Percentiles rank a stretch among this genome's conserved stretches.
Conservation (phyloP, 2,113 vertebrate genomes). For the Spea multiplicata region DNA sequence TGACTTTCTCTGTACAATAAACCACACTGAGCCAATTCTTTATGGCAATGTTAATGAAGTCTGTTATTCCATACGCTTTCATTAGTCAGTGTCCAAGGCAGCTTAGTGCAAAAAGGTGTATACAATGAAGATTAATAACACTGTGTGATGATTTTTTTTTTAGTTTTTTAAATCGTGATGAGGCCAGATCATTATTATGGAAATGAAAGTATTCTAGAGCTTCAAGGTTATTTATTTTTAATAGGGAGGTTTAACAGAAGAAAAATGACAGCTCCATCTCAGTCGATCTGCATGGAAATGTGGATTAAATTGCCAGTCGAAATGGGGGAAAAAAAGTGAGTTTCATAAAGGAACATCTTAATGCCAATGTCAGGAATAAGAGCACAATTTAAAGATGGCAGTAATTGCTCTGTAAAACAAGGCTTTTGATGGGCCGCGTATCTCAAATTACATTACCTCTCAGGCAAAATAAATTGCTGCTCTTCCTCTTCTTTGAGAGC, state of each 20-base stretch:
- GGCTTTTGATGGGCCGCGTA: background rate
- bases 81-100: too few species aligned
- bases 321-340: background rate
- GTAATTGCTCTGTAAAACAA: background rate
- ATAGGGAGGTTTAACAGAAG: background rate
- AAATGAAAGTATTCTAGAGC: background rate
- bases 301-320: background rate
- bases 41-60: too few species aligned
- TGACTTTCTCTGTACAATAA: too few species aligned
- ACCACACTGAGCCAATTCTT: too few species aligned
- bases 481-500: background rate
- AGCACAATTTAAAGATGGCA: background rate
- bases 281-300: conserved; percentile 4
- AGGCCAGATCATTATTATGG: background rate
- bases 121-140: too few species aligned
- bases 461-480: background rate
- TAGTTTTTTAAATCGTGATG: background rate
- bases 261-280: background rate
- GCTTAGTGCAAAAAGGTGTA: too few species aligned
- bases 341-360: background rate
- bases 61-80: too few species aligned
- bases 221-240: background rate
- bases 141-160: too few species aligned
- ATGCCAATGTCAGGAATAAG: background rate
- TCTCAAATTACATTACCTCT: background rate